Percentiles rank a stretch among this genome's conserved stretches.
Evolutionary conservation across 2,888 invertebrate species (phyloP).

Genomic region (Epiblema foenella): DNA sequence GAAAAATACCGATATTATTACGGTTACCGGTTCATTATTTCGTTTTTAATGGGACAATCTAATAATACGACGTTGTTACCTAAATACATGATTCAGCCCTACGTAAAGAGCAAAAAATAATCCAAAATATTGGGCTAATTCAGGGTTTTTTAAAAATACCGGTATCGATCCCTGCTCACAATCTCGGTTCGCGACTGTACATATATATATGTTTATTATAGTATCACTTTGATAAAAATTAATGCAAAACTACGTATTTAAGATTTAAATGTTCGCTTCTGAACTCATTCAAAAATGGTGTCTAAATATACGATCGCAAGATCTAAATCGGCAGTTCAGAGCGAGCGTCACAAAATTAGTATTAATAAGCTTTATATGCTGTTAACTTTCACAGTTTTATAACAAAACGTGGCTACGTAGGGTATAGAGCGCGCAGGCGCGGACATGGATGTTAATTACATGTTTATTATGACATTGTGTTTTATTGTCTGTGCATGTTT

Average conservation of each 20-base stretch:
- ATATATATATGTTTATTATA: too few species aligned
- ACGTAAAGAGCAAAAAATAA: too few species aligned
- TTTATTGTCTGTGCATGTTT: constrained; percentile 52
- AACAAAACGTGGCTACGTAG: constrained; percentile 49
- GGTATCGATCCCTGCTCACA: too few species aligned
- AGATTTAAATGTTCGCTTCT: constrained; percentile 10
- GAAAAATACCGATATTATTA: too few species aligned
- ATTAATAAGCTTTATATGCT: constrained; percentile 50
- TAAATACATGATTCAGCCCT: too few species aligned
- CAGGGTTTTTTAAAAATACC: too few species aligned
- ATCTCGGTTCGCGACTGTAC: too few species aligned
- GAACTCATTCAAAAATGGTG: constrained; percentile 11
- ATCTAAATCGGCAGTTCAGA: not conserved
- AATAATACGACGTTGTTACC: too few species aligned
- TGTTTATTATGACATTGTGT: constrained; percentile 61
- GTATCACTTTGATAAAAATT: constrained; percentile 24
- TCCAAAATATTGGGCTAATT: too few species aligned
- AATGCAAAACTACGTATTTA: constrained; percentile 2
- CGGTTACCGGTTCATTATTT: too few species aligned
- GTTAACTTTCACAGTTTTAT: constrained; percentile 53
- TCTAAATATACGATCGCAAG: not conserved
- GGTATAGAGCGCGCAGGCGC: constrained; percentile 45
- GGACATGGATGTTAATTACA: constrained; percentile 58
- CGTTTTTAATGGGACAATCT: too few species aligned
- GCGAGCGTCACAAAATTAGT: constrained; percentile 44